These are phyloP conservation scores for Alfaro cultratus DNA, from an alignment of 2,797 vertebrate species.

Conservation along the genomic window DNA sequence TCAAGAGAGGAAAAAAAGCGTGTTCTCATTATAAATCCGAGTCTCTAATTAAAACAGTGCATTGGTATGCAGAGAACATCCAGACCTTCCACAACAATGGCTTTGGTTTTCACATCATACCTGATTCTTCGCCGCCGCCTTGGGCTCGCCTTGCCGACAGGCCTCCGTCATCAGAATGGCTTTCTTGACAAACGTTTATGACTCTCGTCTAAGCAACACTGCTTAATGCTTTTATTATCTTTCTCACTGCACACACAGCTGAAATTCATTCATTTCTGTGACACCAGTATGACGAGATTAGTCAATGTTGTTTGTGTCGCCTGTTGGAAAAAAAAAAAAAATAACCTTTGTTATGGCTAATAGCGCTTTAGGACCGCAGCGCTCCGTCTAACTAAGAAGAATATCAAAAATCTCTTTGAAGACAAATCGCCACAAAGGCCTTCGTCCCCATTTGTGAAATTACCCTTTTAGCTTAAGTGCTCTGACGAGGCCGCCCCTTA, in stretches of 20 bases:
- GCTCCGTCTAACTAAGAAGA: constrained; percentile 50
- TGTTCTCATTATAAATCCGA: constrained; percentile 35
- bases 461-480: constrained; percentile 69
- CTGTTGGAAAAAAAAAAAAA: constrained; percentile 22
- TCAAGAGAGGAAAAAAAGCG: constrained; percentile 9
- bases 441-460: constrained; percentile 70
- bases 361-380: constrained; percentile 31
- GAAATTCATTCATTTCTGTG: constrained; percentile 36
- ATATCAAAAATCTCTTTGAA: constrained; percentile 55
- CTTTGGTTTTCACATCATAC: constrained; percentile 31
- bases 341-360: constrained; percentile 48
- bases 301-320: constrained; percentile 23
- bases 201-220: constrained; percentile 30
- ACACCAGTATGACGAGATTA: constrained; percentile 37
- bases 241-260: constrained; percentile 18
- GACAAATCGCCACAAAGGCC: constrained; percentile 54
- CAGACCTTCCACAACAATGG: constrained; percentile 38
- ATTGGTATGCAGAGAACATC: constrained; percentile 46
- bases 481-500: constrained; percentile 50
- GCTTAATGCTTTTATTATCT: constrained; percentile 16
- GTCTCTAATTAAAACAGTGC: constrained; percentile 48
- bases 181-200: constrained; percentile 22
- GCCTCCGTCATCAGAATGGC: constrained; percentile 7
- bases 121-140: constrained; percentile 14
- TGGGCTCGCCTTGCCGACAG: constrained; percentile 29